phyloP scores from a whole-genome alignment of 2,113 vertebrate species.

The Zonotrichia leucophrys region DNA sequence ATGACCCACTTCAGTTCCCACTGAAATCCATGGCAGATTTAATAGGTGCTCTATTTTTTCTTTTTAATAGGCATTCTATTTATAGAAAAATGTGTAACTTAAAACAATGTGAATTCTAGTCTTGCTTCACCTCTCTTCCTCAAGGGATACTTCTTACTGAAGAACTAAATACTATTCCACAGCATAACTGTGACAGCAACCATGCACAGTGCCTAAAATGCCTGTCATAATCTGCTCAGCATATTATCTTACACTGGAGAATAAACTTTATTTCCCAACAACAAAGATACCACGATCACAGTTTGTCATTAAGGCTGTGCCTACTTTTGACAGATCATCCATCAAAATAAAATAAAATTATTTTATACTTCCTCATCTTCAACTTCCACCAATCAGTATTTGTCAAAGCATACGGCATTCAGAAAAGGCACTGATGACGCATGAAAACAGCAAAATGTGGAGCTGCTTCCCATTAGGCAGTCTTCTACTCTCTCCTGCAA shows the following conservation, averaged over 20 bases:
- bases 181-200: neutral
- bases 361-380: neutral
- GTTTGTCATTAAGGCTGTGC: neutral
- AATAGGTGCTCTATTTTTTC: conserved; percentile 55
- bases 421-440: neutral
- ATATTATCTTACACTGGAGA: neutral
- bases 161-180: neutral
- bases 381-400: neutral
- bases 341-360: neutral
- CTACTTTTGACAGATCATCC: neutral
- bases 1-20: conserved; percentile 59
- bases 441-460: neutral
- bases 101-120: conserved; percentile 15
- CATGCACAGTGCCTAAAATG: neutral
- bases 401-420: neutral
- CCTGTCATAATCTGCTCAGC: neutral
- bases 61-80: conserved; percentile 64
- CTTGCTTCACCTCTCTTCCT: neutral
- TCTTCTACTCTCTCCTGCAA: neutral
- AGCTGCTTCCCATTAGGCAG: neutral
- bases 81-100: conserved; percentile 61
- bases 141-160: neutral
- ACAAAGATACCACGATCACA: neutral
- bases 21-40: conserved; percentile 46
- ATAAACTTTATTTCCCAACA: neutral